phyloP scores from a whole-genome alignment of 2,888 invertebrate genomes.

The Dasysyrphus tricinctus region DNA sequence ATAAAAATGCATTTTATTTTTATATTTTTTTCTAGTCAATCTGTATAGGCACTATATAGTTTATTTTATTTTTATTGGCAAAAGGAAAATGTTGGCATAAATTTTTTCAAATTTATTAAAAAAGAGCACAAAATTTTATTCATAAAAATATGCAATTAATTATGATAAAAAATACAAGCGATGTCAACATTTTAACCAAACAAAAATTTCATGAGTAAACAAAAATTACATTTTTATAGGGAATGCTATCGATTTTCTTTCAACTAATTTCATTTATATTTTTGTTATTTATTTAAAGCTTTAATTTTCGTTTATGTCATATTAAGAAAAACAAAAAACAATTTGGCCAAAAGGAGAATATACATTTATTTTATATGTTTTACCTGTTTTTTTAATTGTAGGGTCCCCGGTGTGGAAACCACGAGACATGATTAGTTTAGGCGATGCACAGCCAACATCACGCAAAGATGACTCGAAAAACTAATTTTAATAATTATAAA shows the following conservation, averaged over 20 bases:
- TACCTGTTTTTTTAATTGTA: constrained; percentile 87
- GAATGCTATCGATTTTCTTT: constrained; percentile 60
- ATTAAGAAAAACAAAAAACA: constrained; percentile 59
- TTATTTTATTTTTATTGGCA: constrained; percentile 67
- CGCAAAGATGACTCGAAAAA: constrained; percentile 84
- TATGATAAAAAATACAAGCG: constrained; percentile 43
- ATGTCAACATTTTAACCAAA: constrained; percentile 53
- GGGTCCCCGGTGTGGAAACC: constrained; percentile 99
- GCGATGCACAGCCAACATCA: constrained; percentile 84
- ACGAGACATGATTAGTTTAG: constrained; percentile 91
- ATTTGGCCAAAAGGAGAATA: constrained; percentile 73
- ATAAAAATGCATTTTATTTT: constrained; percentile 45
- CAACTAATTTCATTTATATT: constrained; percentile 39
- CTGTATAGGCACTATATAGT: constrained; percentile 47
- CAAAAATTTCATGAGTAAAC: constrained; percentile 18
- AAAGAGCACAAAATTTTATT: constrained; percentile 81
- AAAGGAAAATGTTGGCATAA: constrained; percentile 83
- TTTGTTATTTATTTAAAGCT: constrained; percentile 38
- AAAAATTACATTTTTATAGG: constrained; percentile 44
- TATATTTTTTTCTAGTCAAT: constrained; percentile 70
- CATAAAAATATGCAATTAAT: constrained; percentile 74
- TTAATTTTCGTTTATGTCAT: constrained; percentile 68
- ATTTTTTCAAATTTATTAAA: constrained; percentile 76
- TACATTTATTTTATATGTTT: constrained; percentile 83
- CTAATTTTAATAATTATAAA: constrained; percentile 77